Conservation (phyloP, 2,113 vertebrate species). For the Pionites leucogaster region DNA sequence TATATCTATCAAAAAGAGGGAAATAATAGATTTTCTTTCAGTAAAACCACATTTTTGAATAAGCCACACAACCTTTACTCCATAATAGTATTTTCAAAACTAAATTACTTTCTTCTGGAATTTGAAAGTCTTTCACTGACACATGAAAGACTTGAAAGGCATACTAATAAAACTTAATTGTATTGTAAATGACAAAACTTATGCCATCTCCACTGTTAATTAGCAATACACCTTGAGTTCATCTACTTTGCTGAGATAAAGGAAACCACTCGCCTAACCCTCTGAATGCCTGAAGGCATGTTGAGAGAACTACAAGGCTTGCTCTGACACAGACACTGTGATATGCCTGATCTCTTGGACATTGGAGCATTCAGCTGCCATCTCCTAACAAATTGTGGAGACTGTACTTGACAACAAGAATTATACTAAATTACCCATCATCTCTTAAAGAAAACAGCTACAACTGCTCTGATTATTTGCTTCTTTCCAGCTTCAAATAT, state of each 20-base stretch:
- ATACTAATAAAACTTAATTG: not conserved
- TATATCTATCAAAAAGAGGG: not conserved
- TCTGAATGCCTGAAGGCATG: not conserved
- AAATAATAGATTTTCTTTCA: not conserved
- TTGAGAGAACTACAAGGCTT: not conserved
- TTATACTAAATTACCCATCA: not conserved
- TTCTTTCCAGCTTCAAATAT: not conserved
- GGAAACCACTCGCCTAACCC: not conserved
- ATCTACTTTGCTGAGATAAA: not conserved
- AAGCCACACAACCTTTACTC: not conserved
- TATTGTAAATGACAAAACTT: not conserved
- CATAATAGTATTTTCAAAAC: not conserved
- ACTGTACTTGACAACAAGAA: not conserved
- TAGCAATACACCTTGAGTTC: not conserved
- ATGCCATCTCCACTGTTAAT: not conserved
- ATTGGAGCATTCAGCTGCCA: not conserved
- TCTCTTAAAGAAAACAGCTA: not conserved
- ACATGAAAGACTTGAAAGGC: not conserved
- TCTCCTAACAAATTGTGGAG: not conserved
- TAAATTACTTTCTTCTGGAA: not conserved
- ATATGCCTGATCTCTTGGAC: not conserved
- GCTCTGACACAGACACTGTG: rapidly evolving
- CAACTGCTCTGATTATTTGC: not conserved
- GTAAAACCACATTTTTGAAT: not conserved
- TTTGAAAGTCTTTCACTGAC: not conserved